Evolutionary conservation across 2,797 vertebrate species (phyloP).

Genomic region (Crax fasciolata): DNA sequence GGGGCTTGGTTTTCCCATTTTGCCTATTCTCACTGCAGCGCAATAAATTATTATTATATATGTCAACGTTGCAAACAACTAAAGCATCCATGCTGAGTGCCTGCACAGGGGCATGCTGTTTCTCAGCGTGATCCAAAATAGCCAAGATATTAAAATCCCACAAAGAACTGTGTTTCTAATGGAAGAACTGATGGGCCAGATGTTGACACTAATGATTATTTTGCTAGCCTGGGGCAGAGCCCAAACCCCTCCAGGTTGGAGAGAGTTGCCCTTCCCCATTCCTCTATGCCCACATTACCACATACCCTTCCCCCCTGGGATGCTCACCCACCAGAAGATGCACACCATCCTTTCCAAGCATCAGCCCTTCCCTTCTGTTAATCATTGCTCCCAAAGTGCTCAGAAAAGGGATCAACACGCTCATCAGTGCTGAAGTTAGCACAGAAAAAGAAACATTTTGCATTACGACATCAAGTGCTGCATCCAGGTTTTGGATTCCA

Average conservation of each 20-base stretch:
- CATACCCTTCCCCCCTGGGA: background rate
- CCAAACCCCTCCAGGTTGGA: background rate
- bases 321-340: background rate
- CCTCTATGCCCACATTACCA: background rate
- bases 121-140: slow-evolving; percentile 23
- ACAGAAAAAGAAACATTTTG: background rate
- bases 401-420: background rate
- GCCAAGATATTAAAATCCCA: slow-evolving; percentile 53
- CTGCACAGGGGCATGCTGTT: background rate
- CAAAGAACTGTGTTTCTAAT: slow-evolving; percentile 46
- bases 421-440: background rate
- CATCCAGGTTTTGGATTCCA: background rate
- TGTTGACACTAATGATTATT: slow-evolving; percentile 35
- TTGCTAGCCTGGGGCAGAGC: background rate
- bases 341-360: background rate
- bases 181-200: slow-evolving; percentile 50
- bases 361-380: background rate
- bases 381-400: background rate
- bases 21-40: background rate
- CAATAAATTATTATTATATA: slow-evolving; percentile 60
- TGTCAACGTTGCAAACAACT: background rate
- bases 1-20: slow-evolving; percentile 9
- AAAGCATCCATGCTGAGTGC: slow-evolving; percentile 10
- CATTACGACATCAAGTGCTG: background rate
- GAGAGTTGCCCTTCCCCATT: background rate